These are phyloP conservation scores for Umimayanthus kanabou DNA, from an alignment of 92 coral and sea anemone species.

Conservation along the genomic window DNA sequence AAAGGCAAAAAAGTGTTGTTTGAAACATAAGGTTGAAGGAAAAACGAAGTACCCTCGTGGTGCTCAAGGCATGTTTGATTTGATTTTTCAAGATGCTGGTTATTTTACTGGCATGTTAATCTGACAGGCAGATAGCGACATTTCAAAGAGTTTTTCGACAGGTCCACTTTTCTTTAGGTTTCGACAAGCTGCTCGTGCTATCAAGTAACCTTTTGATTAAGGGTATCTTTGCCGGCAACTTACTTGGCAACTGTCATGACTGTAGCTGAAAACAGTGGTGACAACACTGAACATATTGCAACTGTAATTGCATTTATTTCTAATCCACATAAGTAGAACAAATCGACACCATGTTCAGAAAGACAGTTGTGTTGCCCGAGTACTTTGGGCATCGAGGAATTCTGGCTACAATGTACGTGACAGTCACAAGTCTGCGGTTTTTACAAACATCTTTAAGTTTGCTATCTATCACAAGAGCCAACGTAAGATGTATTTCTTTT, in stretches of 20 bases:
- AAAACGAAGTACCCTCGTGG: slow-evolving; percentile 47
- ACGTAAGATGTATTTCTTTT: slow-evolving; percentile 5
- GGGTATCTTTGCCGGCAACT: slow-evolving; percentile 24
- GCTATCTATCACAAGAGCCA: neutral
- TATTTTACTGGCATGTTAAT: slow-evolving; percentile 31
- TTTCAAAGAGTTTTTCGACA: slow-evolving; percentile 29
- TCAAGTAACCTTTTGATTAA: slow-evolving; percentile 38
- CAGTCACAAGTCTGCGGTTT: slow-evolving; percentile 8
- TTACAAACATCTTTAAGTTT: neutral
- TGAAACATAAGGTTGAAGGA: slow-evolving; percentile 4
- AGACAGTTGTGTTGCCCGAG: slow-evolving; percentile 18
- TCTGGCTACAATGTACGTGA: neutral
- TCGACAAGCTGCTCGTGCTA: neutral
- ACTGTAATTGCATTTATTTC: slow-evolving; percentile 34
- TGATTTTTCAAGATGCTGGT: slow-evolving; percentile 57
- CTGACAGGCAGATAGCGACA: slow-evolving; percentile 41
- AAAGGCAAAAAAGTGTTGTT: neutral
- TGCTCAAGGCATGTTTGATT: slow-evolving; percentile 82
- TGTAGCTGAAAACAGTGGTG: neutral
- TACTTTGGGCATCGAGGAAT: neutral
- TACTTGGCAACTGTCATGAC: slow-evolving; percentile 23
- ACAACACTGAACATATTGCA: slow-evolving; percentile 19
- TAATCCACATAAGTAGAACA: slow-evolving; percentile 42
- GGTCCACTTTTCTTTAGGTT: slow-evolving; percentile 17
- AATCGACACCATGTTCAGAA: slow-evolving; percentile 33